Conservation (phyloP, 2,888 invertebrate species). For the Acrobasis suavella region DNA sequence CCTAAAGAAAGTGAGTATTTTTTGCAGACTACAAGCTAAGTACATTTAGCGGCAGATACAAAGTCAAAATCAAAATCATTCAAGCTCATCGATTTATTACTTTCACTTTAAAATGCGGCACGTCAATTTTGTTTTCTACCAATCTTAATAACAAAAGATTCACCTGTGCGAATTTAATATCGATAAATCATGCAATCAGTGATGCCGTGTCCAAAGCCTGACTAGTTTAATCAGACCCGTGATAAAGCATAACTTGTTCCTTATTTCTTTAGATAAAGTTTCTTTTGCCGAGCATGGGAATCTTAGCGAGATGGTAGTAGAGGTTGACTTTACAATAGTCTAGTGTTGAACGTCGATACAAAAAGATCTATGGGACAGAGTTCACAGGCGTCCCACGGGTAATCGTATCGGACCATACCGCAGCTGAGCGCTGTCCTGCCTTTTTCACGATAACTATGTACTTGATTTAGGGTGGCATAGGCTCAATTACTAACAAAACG, state of each 20-base stretch:
- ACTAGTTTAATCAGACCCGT: background rate
- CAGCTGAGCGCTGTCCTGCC: background rate
- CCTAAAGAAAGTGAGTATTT: conserved; percentile 24
- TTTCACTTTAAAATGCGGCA: conserved; percentile 30
- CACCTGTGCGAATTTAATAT: conserved; percentile 56
- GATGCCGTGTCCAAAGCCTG: conserved; percentile 34
- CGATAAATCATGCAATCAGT: conserved; percentile 61
- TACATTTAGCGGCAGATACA: conserved; percentile 4
- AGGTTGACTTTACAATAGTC: conserved; percentile 8
- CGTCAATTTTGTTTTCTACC: conserved; percentile 38
- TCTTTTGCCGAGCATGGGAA: background rate
- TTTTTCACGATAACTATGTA: background rate
- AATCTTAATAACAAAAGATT: conserved; percentile 42
- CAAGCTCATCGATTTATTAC: conserved; percentile 24
- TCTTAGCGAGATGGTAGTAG: background rate
- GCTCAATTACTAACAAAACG: background rate
- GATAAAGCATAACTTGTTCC: background rate
- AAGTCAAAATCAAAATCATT: conserved; percentile 17
- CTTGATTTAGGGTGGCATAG: background rate
- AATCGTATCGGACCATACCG: conserved; percentile 7
- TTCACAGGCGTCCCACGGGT: conserved; percentile 63
- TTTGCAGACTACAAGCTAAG: conserved; percentile 11
- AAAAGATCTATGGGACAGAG: conserved; percentile 53
- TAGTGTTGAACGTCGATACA: conserved; percentile 26
- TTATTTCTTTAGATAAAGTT: background rate